A percentile compares a stretch with the other conserved stretches of the same genome.
Conservation (phyloP, 2,888 invertebrate genomes). For the Slavum lentiscoides region DNA sequence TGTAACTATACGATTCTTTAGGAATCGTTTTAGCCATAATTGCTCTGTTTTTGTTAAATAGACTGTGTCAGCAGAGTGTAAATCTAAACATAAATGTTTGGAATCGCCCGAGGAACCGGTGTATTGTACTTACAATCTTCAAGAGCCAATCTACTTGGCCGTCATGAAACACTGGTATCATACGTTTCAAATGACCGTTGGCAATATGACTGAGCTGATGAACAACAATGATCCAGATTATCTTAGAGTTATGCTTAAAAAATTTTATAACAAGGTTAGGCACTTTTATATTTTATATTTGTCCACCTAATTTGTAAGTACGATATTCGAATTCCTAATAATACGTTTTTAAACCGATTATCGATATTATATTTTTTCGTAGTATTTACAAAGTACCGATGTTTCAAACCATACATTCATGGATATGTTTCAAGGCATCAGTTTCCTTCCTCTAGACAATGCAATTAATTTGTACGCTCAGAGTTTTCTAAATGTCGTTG, state of each 20-base stretch:
- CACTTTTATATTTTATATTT: not conserved
- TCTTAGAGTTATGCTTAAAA: constrained; percentile 38
- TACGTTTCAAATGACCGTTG: constrained; percentile 46
- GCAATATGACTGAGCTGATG: constrained; percentile 36
- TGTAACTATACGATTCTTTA: not conserved
- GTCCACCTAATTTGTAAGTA: not conserved
- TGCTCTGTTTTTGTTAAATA: constrained; percentile 19
- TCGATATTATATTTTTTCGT: not conserved
- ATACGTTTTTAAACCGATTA: not conserved
- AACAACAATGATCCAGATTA: constrained; percentile 35
- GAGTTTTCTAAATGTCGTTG: constrained; percentile 44
- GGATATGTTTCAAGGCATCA: constrained; percentile 51
- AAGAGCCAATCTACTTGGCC: constrained; percentile 47
- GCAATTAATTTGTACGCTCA: constrained; percentile 34
- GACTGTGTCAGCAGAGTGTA: constrained; percentile 43
- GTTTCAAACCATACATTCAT: constrained; percentile 45
- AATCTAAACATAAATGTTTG: constrained; percentile 25
- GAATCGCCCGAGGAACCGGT: constrained; percentile 12
- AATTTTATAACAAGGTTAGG: constrained; percentile 46
- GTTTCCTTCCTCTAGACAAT: constrained; percentile 44
- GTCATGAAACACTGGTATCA: constrained; percentile 46
- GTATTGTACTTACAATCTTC: constrained; percentile 47
- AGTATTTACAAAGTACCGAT: constrained; percentile 45
- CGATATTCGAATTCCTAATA: not conserved
- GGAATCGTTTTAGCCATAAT: constrained; percentile 8